A percentile compares a stretch with the other conserved stretches of the same genome.
phyloP scores from a whole-genome alignment of 1,140 invertebrate genomes.

The Drosophila takahashii region DNA sequence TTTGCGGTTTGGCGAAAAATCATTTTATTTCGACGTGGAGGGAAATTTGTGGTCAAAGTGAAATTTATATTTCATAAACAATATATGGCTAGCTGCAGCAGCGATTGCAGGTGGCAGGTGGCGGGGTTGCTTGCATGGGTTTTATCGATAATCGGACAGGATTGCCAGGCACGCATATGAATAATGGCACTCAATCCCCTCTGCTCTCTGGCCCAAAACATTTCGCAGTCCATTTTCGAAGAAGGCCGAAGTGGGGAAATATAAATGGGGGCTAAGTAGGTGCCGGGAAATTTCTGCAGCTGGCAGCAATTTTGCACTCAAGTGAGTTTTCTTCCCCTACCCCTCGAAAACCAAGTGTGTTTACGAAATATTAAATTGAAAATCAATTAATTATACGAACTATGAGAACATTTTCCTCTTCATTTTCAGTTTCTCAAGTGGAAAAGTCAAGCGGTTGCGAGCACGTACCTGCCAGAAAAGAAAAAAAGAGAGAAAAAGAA shows the following conservation, averaged over 20 bases:
- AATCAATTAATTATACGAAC: slow-evolving; percentile 68
- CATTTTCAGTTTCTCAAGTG: neutral
- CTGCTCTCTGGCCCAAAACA: slow-evolving; percentile 27
- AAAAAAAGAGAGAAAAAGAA: slow-evolving; percentile 20
- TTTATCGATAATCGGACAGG: slow-evolving; percentile 38
- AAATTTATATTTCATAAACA: slow-evolving; percentile 45
- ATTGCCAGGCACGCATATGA: slow-evolving; percentile 41
- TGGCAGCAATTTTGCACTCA: slow-evolving; percentile 70
- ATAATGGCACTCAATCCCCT: slow-evolving; percentile 29
- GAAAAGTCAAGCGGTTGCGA: slow-evolving; percentile 5
- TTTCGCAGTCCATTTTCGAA: slow-evolving; percentile 62
- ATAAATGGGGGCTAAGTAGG: neutral
- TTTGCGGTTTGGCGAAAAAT: slow-evolving; percentile 62
- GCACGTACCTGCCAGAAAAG: slow-evolving; percentile 59
- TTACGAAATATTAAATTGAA: slow-evolving; percentile 50
- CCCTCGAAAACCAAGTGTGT: slow-evolving; percentile 12
- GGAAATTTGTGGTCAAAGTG: slow-evolving; percentile 62
- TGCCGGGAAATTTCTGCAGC: slow-evolving; percentile 34
- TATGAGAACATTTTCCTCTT: slow-evolving; percentile 20
- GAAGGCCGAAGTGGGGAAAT: slow-evolving; percentile 50
- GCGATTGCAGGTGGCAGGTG: slow-evolving; percentile 8
- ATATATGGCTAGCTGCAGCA: slow-evolving; percentile 9
- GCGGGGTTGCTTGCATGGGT: slow-evolving; percentile 13
- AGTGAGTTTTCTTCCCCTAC: slow-evolving; percentile 27
- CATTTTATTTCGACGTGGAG: slow-evolving; percentile 62